These are phyloP conservation scores for Diachasmimorpha longicaudata DNA, from an alignment of 1,140 invertebrate genomes.

Conservation along the genomic window DNA sequence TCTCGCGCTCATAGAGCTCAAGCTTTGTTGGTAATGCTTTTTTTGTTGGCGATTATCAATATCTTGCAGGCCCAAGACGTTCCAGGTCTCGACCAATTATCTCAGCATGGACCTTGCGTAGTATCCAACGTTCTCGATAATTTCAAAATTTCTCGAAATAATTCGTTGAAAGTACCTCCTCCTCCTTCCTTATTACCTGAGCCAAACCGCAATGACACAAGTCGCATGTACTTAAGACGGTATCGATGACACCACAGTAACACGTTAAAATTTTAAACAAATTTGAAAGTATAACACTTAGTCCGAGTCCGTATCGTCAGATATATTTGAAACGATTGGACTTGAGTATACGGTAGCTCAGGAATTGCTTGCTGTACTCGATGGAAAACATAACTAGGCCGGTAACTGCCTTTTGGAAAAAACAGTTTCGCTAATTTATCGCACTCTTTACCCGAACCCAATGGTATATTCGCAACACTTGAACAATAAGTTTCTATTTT, in stretches of 20 bases:
- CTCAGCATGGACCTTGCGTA: background rate
- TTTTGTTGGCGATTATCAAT: background rate
- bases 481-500: background rate
- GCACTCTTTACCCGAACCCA: background rate
- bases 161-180: background rate
- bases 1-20: background rate
- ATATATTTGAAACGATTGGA: constrained; percentile 63
- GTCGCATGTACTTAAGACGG: background rate
- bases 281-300: constrained; percentile 41
- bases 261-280: constrained; percentile 25
- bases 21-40: background rate
- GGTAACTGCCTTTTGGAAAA: constrained; percentile 19
- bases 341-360: constrained; percentile 63
- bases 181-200: background rate
- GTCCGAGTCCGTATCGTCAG: constrained; percentile 64
- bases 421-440: constrained; percentile 14
- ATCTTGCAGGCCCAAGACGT: constrained; percentile 5
- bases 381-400: constrained; percentile 60
- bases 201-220: background rate
- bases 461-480: background rate
- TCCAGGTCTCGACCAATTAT: constrained; percentile 24
- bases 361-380: constrained; percentile 63
- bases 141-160: background rate
- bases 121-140: background rate
- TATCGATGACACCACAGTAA: constrained; percentile 31